Evolutionary conservation across 53 echinoderm and acorn worm genomes (phyloP), one percentile per base, ranked within the genome.

Genomic region (Patiria pectinifera): DNA sequence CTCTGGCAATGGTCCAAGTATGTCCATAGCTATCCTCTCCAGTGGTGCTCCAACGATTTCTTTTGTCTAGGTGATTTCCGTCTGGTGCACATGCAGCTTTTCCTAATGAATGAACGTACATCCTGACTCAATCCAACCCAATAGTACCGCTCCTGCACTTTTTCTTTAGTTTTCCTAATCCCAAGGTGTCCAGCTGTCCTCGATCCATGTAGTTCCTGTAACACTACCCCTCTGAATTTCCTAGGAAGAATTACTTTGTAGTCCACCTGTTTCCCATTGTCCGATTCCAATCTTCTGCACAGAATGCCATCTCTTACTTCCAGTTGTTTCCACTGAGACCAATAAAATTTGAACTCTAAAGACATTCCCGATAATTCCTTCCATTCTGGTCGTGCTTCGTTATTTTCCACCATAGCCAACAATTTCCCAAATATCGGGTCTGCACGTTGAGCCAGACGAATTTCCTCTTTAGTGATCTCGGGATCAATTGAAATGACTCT

Each of bases 1-100:
- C 24, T 49, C 82, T 26, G 93, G 83, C 21, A 87, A 48, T 53
- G 92, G 92, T n/a, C 92, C 92, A 21, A 87, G 48, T 3, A 87
- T 70, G 49, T 93, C 87, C 82, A 87, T 82, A 0, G 80, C 87
- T 13, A 87, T 63, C 9, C 93, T 19, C 10, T 87, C 70, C 71
- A 92, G 3, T 2, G 78, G 85, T 43, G 45, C 82, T 21, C n/a
- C n/a, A n/a, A n/a, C n/a, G 91, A 26, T 22, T 23, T 70, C 45
- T 49, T 70, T 70, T 86, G 25, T 75, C 43, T n/a, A 66, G 26
- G 25, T 5, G 61, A 13, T 47, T 71, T 72, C 44, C 45, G 85
- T 26, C 46, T 77, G n/a, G 78, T 24, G 24, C 71, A 84, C 48
- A 44, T 8, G 49, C n/a, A 19, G 21, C 89, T 59, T 16, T 14